These are phyloP conservation scores for Stenodema calcarata DNA, from an alignment of 2,888 invertebrate genomes.

Conservation along the genomic window DNA sequence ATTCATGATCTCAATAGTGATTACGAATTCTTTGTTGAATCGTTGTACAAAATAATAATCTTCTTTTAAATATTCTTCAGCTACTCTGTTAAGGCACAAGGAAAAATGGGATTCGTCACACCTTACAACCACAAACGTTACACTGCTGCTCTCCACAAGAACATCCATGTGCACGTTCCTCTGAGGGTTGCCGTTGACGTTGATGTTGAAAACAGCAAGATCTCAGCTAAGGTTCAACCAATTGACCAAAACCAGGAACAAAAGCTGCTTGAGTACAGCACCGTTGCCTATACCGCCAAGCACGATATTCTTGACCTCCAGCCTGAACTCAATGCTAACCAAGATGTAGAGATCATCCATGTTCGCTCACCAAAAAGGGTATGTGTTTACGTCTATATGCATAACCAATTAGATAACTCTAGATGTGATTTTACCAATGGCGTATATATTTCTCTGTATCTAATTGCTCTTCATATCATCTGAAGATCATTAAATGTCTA, in stretches of 20 bases:
- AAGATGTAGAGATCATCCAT: slow-evolving; percentile 54
- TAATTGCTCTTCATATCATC: no score
- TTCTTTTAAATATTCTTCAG: slow-evolving; percentile 60
- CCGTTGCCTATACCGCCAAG: slow-evolving; percentile 70
- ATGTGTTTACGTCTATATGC: neutral
- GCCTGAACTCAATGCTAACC: slow-evolving; percentile 59
- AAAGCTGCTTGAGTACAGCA: slow-evolving; percentile 68
- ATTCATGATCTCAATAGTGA: no score
- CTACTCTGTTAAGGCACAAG: slow-evolving; percentile 66
- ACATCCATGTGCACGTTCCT: slow-evolving; percentile 68
- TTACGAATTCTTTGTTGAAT: no score
- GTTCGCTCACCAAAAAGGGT: slow-evolving; percentile 54
- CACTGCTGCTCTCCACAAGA: slow-evolving; percentile 69
- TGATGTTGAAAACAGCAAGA: slow-evolving; percentile 63
- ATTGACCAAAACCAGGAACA: slow-evolving; percentile 64
- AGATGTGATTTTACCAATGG: no score
- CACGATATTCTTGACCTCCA: slow-evolving; percentile 66
- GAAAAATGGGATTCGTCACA: slow-evolving; percentile 72
- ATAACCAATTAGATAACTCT: no score
- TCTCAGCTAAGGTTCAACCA: slow-evolving; percentile 65
- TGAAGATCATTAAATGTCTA: no score
- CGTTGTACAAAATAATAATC: neutral
- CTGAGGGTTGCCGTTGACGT: slow-evolving; percentile 66
- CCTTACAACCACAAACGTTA: slow-evolving; percentile 68
- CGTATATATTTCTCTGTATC: no score